phyloP scores from a whole-genome alignment of 1,140 invertebrate species.

The Alviniconcha marisindica region DNA sequence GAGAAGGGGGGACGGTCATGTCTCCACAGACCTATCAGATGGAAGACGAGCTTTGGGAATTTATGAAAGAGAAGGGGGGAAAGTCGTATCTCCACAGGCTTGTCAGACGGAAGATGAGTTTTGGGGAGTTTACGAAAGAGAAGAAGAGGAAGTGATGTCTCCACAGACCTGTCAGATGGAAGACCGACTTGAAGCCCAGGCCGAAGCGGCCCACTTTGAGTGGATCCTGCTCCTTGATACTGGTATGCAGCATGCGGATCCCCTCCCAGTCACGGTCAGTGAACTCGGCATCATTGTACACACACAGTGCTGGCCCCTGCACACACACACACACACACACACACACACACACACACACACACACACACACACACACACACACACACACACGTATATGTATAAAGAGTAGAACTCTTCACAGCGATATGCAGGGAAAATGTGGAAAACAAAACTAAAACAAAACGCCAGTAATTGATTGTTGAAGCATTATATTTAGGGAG shows the following conservation, averaged over 20 bases:
- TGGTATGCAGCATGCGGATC: constrained; percentile 59
- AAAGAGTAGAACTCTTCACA: background rate
- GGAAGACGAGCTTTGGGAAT: too few species aligned
- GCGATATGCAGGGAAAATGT: too few species aligned
- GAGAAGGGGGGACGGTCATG: too few species aligned
- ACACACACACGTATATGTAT: background rate
- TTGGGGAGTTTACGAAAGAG: too few species aligned
- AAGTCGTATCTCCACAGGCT: too few species aligned
- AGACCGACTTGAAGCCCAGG: constrained; percentile 70
- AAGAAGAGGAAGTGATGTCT: too few species aligned
- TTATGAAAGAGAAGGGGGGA: too few species aligned
- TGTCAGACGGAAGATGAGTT: too few species aligned
- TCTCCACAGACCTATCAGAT: too few species aligned
- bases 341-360: constrained; percentile 12
- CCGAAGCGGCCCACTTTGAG: constrained; percentile 69
- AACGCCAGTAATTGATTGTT: too few species aligned
- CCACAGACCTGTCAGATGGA: constrained; percentile 67
- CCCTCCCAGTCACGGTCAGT: constrained; percentile 65
- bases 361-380: constrained; percentile 19
- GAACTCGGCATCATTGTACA: constrained; percentile 65
- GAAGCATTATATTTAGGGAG: too few species aligned
- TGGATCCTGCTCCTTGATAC: constrained; percentile 62
- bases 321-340: background rate
- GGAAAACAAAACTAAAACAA: too few species aligned
- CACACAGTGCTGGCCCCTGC: constrained; percentile 64